Evolutionary conservation across 2,113 vertebrate species (phyloP).

Genomic region (Axis porcinus): DNA sequence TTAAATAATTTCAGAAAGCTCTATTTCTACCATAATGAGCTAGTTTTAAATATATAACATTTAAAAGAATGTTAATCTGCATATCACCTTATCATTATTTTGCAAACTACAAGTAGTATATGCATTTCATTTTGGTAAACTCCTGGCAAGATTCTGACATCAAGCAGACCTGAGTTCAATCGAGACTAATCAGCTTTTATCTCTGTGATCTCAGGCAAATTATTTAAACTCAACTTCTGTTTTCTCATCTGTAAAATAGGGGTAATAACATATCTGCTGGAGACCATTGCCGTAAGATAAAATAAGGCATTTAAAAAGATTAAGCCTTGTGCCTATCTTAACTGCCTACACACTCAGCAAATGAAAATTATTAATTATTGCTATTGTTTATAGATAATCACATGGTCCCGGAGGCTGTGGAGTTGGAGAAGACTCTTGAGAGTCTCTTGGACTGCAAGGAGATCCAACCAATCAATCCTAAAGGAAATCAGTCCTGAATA

Average conservation of each 20-base stretch:
- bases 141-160: background rate
- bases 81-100: background rate
- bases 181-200: background rate
- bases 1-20: background rate
- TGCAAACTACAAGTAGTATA: background rate
- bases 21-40: background rate
- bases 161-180: background rate
- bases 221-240: background rate
- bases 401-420: background rate
- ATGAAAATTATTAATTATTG: background rate
- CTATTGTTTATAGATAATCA: background rate
- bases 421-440: background rate
- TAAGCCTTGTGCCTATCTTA: background rate
- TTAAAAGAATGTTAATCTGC: background rate
- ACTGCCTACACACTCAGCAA: background rate
- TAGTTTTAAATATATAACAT: background rate
- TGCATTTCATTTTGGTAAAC: background rate
- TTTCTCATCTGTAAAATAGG: background rate
- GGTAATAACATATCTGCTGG: background rate
- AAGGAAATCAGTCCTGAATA: background rate
- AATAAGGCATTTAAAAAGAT: background rate
- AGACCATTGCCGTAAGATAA: background rate
- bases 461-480: background rate
- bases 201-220: background rate
- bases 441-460: background rate